Evolutionary conservation across 1,140 invertebrate genomes (phyloP).

Genomic region (Onthophagus taurus): DNA sequence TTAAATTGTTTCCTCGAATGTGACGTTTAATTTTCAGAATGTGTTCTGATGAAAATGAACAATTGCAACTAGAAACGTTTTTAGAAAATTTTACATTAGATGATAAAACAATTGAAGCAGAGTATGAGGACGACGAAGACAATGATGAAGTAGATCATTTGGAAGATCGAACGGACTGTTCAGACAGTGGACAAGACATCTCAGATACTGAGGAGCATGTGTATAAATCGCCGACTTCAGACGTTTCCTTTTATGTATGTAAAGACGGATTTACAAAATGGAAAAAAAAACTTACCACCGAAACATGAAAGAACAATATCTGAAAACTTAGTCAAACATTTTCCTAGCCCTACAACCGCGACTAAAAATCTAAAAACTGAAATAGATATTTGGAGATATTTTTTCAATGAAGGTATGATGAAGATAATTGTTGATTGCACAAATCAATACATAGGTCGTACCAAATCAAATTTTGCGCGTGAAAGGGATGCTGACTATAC

Average conservation of each 20-base stretch:
- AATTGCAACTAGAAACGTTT: neutral
- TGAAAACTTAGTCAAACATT: neutral
- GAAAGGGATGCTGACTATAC: conserved; percentile 1
- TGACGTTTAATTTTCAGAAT: neutral
- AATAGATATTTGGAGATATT: conserved; percentile 4
- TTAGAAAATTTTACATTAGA: neutral
- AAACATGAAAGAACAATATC: neutral
- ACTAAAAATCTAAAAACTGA: neutral
- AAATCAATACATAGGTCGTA: neutral
- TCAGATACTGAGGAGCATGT: neutral
- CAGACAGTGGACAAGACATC: neutral
- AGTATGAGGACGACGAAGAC: neutral
- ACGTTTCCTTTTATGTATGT: neutral
- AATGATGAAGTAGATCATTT: neutral
- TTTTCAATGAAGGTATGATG: neutral
- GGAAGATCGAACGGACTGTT: neutral
- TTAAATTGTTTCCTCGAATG: too few relatives aligned
- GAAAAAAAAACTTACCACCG: neutral
- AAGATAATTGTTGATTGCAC: conserved; percentile 4
- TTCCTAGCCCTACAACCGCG: neutral
- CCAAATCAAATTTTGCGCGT: neutral
- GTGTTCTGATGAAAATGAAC: neutral
- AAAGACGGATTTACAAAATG: neutral
- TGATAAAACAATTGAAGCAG: neutral
- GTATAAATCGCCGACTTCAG: neutral